Evolutionary conservation across 2,797 vertebrate species (phyloP).

Genomic region (Eptatretus atami): DNA sequence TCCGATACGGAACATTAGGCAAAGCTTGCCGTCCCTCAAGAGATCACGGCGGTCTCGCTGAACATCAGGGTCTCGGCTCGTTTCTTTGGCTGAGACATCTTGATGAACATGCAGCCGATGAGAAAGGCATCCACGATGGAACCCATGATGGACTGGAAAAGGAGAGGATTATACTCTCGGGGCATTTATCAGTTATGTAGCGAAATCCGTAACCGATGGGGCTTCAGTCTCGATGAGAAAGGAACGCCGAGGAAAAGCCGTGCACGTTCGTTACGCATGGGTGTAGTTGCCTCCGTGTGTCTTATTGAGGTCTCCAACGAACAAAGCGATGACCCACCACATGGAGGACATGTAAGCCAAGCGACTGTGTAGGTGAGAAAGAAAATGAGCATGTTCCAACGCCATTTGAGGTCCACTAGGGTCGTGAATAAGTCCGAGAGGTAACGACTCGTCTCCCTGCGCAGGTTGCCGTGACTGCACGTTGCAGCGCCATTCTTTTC

Average conservation of each 20-base stretch:
- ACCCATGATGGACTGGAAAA: constrained; percentile 51
- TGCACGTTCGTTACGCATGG: constrained; percentile 52
- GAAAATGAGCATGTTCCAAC: constrained; percentile 69
- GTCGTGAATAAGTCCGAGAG: constrained; percentile 59
- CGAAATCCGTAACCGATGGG: constrained; percentile 46
- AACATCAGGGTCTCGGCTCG: constrained; percentile 65
- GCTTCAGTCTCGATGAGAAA: constrained; percentile 67
- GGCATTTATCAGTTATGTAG: constrained; percentile 59
- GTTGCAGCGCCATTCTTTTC: constrained; percentile 65
- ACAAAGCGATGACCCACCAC: constrained; percentile 64
- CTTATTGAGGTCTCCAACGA: constrained; percentile 32
- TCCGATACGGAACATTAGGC: constrained; percentile 60
- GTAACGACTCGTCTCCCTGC: constrained; percentile 45
- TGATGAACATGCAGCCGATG: constrained; percentile 75
- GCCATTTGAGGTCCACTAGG: constrained; percentile 59
- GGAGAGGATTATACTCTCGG: constrained; percentile 47
- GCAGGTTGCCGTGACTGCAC: constrained; percentile 62
- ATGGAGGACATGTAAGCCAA: constrained; percentile 69
- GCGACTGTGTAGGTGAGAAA: constrained; percentile 52
- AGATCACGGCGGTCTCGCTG: constrained; percentile 42
- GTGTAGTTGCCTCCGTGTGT: constrained; percentile 25
- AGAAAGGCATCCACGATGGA: constrained; percentile 60
- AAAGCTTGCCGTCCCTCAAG: constrained; percentile 45
- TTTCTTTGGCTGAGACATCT: constrained; percentile 78
- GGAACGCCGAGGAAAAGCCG: constrained; percentile 60